phyloP scores from a whole-genome alignment of 53 echinoderm and acorn worm genomes.

The Glandiceps talaboti region DNA sequence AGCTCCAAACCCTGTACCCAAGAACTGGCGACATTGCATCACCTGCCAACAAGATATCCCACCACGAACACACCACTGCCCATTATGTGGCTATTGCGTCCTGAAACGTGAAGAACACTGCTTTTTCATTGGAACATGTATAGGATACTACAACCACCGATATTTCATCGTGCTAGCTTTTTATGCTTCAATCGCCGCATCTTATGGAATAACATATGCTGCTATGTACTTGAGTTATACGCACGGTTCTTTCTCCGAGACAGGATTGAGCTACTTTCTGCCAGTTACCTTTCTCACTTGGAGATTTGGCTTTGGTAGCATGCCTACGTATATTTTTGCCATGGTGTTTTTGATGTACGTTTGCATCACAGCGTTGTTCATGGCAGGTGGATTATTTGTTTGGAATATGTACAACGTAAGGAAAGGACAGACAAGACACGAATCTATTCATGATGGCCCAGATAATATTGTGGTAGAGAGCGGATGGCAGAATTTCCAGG shows the following conservation, averaged over 20 bases:
- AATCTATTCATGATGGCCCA: slow-evolving; percentile 24
- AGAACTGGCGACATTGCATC: slow-evolving; percentile 78
- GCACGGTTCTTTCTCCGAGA: slow-evolving; percentile 36
- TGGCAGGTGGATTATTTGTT: slow-evolving; percentile 34
- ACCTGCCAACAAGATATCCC: slow-evolving; percentile 86
- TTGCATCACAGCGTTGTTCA: slow-evolving; percentile 39
- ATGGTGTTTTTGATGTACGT: slow-evolving; percentile 46
- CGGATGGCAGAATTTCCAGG: slow-evolving; percentile 40
- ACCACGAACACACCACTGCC: slow-evolving; percentile 70
- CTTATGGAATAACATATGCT: slow-evolving; percentile 25
- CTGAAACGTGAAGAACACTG: slow-evolving; percentile 74
- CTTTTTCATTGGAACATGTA: slow-evolving; percentile 61
- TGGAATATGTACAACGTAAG: slow-evolving; percentile 39
- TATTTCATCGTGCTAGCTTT: slow-evolving; percentile 65
- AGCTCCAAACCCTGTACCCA: slow-evolving; percentile 26
- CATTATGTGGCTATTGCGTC: slow-evolving; percentile 53
- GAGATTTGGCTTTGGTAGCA: slow-evolving; percentile 31
- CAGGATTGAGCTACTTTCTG: slow-evolving; percentile 31
- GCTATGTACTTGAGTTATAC: slow-evolving; percentile 32
- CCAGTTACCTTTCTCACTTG: slow-evolving; percentile 48
- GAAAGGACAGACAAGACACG: slow-evolving; percentile 68
- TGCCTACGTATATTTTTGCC: slow-evolving; percentile 8
- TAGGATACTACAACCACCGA: slow-evolving; percentile 59
- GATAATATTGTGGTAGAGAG: slow-evolving; percentile 20
- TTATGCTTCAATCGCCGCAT: slow-evolving; percentile 31